These are phyloP conservation scores for Rhingia rostrata DNA, from an alignment of 2,888 invertebrate species.

Conservation along the genomic window DNA sequence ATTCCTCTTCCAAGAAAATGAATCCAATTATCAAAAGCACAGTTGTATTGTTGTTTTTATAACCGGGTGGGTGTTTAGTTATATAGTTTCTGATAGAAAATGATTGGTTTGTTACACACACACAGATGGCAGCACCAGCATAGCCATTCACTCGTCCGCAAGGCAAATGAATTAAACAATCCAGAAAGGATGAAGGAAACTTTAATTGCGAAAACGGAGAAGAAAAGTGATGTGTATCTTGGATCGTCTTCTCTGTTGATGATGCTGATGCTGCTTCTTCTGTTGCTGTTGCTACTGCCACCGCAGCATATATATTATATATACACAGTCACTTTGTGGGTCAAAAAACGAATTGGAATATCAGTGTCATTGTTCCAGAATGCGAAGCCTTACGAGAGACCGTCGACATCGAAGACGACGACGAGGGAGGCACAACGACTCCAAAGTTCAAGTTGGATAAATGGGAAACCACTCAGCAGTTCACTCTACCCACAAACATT, in stretches of 20 bases:
- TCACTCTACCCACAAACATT: not conserved
- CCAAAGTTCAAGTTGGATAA: conserved; percentile 63
- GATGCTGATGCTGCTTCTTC: too few relatives aligned
- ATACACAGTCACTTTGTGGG: conserved; percentile 33
- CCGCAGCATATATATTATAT: not conserved
- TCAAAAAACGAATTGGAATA: conserved; percentile 60
- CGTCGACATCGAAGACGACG: conserved; percentile 18
- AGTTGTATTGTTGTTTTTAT: conserved; percentile 25
- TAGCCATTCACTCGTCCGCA: conserved; percentile 9
- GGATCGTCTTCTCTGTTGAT: conserved; percentile 18
- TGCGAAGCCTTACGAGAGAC: conserved; percentile 12
- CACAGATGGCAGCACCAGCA: conserved; percentile 56
- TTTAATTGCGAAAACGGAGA: conserved; percentile 64
- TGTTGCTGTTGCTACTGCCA: not conserved
- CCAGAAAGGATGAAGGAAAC: conserved; percentile 62
- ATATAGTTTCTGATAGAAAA: conserved; percentile 34
- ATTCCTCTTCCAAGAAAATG: conserved; percentile 54
- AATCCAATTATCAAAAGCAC: conserved; percentile 64
- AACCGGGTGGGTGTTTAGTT: conserved; percentile 17
- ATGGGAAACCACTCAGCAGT: conserved; percentile 54
- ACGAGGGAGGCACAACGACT: conserved; percentile 31
- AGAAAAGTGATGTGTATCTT: conserved; percentile 59
- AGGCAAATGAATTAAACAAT: conserved; percentile 62
- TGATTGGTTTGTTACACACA: conserved; percentile 16
- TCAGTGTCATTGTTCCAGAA: conserved; percentile 39